phyloP scores from a whole-genome alignment of 2,797 vertebrate genomes.

The Xenops minutus region DNA sequence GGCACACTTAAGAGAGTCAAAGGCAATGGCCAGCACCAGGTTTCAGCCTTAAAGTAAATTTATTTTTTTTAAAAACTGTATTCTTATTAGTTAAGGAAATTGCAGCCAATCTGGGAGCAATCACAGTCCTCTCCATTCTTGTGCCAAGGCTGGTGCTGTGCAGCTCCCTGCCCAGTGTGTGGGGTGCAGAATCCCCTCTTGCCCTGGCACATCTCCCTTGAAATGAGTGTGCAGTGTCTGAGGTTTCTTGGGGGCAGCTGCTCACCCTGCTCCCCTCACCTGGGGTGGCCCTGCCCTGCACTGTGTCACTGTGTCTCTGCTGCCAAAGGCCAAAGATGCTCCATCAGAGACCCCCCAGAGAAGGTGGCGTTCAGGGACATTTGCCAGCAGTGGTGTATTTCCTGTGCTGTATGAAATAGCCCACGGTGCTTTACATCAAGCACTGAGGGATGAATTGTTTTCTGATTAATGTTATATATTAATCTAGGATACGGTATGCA shows the following conservation, averaged over 20 bases:
- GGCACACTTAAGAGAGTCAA: neutral
- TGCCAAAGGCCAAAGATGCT: neutral
- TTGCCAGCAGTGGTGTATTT: neutral
- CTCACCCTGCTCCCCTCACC: neutral
- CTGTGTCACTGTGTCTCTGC: neutral
- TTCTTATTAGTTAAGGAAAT: neutral
- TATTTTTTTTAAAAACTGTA: neutral
- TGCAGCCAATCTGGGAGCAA: neutral
- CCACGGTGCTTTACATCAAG: neutral
- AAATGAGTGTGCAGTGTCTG: neutral
- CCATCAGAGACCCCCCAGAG: neutral
- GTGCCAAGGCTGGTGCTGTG: fast-evolving
- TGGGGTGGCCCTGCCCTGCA: neutral
- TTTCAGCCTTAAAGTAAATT: neutral
- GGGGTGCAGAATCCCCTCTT: too few relatives aligned
- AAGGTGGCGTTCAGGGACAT: neutral
- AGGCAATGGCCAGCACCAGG: neutral
- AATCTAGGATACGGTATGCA: neutral
- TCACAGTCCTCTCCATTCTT: fast-evolving
- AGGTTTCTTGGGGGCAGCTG: neutral
- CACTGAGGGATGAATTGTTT: slow-evolving; percentile 17
- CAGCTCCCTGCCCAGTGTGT: neutral
- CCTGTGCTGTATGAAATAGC: neutral
- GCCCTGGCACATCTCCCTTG: neutral
- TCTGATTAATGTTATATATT: slow-evolving; percentile 42